Evolutionary conservation across 1,140 invertebrate species (phyloP).

Genomic region (Drosophila saltans): DNA sequence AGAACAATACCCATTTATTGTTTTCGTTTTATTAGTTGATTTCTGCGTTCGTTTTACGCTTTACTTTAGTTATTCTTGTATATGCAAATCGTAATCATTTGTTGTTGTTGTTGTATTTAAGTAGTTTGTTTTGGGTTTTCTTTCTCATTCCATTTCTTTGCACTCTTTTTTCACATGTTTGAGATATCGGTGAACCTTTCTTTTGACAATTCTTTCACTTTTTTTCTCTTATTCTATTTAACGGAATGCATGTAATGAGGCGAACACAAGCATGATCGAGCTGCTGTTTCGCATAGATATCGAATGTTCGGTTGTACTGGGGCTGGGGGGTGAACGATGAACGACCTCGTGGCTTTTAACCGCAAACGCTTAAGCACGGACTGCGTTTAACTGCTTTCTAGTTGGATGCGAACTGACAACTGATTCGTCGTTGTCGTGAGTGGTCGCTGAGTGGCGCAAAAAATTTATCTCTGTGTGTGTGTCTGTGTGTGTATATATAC

Average conservation of each 20-base stretch:
- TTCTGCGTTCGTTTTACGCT: slow-evolving; percentile 44
- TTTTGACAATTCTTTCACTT: slow-evolving; percentile 32
- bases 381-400: slow-evolving; percentile 81
- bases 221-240: slow-evolving; percentile 20
- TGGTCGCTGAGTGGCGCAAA: slow-evolving; percentile 50
- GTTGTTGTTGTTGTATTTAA: slow-evolving; percentile 20
- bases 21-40: slow-evolving; percentile 35
- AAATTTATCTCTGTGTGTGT: slow-evolving; percentile 27
- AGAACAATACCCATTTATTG: slow-evolving; percentile 7
- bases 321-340: slow-evolving; percentile 60
- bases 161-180: slow-evolving; percentile 61
- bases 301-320: slow-evolving; percentile 38
- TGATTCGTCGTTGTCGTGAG: slow-evolving; percentile 69
- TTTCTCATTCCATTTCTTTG: slow-evolving; percentile 29
- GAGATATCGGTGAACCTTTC: slow-evolving; percentile 42
- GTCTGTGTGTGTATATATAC: slow-evolving; percentile 8
- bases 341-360: slow-evolving; percentile 83
- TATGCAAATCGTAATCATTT: slow-evolving; percentile 14
- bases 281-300: slow-evolving; percentile 10
- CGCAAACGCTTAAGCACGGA: slow-evolving; percentile 78
- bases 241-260: neutral
- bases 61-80: slow-evolving; percentile 28
- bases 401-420: slow-evolving; percentile 82
- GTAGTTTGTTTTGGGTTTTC: slow-evolving; percentile 21
- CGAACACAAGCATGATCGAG: slow-evolving; percentile 42